A percentile compares a stretch with the other conserved stretches of the same genome.
Conservation (phyloP, 2,113 vertebrate species). For the Alosa alosa region DNA sequence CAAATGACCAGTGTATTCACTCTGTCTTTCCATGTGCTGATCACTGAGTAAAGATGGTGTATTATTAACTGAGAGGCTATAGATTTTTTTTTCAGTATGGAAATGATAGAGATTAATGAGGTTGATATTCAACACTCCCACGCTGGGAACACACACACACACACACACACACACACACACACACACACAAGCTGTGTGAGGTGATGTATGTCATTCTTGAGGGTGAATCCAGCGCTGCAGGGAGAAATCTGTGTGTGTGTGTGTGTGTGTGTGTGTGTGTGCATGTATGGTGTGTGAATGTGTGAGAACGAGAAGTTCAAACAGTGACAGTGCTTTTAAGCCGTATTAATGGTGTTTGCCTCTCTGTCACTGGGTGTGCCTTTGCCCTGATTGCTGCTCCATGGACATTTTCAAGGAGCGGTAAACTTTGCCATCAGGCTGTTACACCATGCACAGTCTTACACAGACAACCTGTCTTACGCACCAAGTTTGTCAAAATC, state of each 20-base stretch:
- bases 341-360: constrained; percentile 12
- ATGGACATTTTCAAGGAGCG: not conserved
- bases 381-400: constrained; percentile 34
- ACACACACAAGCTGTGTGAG: constrained; percentile 24
- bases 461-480: not conserved
- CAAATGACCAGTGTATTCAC: not conserved
- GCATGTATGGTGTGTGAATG: not conserved
- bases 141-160: not conserved
- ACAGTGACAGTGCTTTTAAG: constrained; percentile 9
- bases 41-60: not conserved
- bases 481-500: no score
- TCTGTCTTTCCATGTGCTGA: not conserved
- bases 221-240: not conserved
- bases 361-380: constrained; percentile 17
- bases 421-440: not conserved
- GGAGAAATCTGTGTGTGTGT: not conserved
- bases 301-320: constrained; percentile 7
- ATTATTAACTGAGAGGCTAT: not conserved
- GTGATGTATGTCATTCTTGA: not conserved
- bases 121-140: not conserved
- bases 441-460: not conserved
- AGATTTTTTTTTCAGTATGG: not conserved
- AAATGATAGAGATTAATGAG: not conserved
- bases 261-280: not conserved
- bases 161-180: constrained; percentile 25